Evolutionary conservation across 2,113 vertebrate genomes (phyloP).

Genomic region (Antechinus flavipes): DNA sequence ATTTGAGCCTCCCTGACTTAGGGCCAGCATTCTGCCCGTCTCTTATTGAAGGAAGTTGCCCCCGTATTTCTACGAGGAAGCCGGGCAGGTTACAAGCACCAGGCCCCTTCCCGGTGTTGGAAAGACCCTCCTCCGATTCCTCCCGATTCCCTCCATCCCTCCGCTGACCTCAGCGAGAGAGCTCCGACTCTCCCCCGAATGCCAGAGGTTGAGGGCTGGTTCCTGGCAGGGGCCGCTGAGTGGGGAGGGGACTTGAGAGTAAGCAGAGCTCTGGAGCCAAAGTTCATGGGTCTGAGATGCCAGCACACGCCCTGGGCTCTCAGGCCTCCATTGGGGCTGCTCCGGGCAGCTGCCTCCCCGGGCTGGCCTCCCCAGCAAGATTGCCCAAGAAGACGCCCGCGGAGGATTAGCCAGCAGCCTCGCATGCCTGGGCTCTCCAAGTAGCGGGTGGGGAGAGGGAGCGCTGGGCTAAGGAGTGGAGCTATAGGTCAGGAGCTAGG

Average conservation of each 20-base stretch:
- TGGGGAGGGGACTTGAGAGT: constrained; percentile 18
- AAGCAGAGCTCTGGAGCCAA: constrained; percentile 62
- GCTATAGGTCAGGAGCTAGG: not conserved
- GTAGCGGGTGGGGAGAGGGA: not conserved
- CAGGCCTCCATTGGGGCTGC: rapidly evolving
- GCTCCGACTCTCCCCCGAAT: not conserved
- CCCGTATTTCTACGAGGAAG: not conserved
- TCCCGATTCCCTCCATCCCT: not conserved
- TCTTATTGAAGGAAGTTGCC: not conserved
- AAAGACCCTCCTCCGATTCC: not conserved
- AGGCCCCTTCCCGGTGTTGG: not conserved
- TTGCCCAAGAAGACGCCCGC: not conserved
- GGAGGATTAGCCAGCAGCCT: not conserved
- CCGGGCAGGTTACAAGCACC: not conserved
- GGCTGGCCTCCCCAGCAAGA: not conserved
- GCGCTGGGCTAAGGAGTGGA: not conserved
- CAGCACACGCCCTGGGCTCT: not conserved
- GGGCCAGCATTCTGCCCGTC: not conserved
- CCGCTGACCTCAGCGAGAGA: not conserved
- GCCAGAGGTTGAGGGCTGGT: not conserved
- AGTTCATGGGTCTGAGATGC: constrained; percentile 51
- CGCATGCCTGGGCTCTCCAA: not conserved
- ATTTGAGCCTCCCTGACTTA: not conserved
- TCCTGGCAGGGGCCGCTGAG: not conserved
- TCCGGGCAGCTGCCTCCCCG: not conserved